Evolutionary conservation across 2,888 invertebrate species (phyloP).

Genomic region (Bombylius discolor): DNA sequence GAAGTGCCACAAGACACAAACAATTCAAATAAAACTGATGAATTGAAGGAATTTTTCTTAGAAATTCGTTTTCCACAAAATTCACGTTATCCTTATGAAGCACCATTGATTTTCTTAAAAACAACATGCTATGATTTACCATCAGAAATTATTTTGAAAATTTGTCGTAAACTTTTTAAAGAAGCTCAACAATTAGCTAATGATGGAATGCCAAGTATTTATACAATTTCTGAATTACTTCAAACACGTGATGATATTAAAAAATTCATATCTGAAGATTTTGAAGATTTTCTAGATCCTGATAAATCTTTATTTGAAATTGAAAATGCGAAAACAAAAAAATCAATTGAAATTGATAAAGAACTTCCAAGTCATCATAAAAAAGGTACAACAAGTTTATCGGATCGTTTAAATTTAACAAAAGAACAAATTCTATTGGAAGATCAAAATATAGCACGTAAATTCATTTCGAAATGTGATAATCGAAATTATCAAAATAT

Average conservation of each 20-base stretch:
- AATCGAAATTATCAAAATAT: slow-evolving; percentile 53
- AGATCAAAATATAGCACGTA: slow-evolving; percentile 47
- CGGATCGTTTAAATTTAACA: slow-evolving; percentile 40
- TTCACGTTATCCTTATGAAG: slow-evolving; percentile 59
- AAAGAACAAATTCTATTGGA: slow-evolving; percentile 44
- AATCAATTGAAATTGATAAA: slow-evolving; percentile 17
- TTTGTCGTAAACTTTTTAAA: slow-evolving; percentile 51
- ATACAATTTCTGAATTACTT: slow-evolving; percentile 55
- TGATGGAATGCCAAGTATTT: slow-evolving; percentile 60
- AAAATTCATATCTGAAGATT: slow-evolving; percentile 44
- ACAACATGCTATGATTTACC: slow-evolving; percentile 50
- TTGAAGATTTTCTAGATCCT: slow-evolving; percentile 40
- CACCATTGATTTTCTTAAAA: slow-evolving; percentile 57
- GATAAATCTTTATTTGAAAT: slow-evolving; percentile 49
- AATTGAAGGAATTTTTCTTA: slow-evolving; percentile 45
- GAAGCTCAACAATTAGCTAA: slow-evolving; percentile 51
- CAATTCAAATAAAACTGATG: slow-evolving; percentile 22
- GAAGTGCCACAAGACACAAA: slow-evolving; percentile 24
- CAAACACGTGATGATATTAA: slow-evolving; percentile 55
- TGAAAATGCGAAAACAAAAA: slow-evolving; percentile 37
- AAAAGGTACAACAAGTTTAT: slow-evolving; percentile 44
- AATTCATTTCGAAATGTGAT: slow-evolving; percentile 46
- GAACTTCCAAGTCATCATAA: slow-evolving; percentile 50
- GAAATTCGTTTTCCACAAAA: slow-evolving; percentile 62
- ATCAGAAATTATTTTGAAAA: slow-evolving; percentile 47